Base-by-base conservation (phyloP, 2,113 vertebrate genomes). In the Trochalopteron elliotii region DNA sequence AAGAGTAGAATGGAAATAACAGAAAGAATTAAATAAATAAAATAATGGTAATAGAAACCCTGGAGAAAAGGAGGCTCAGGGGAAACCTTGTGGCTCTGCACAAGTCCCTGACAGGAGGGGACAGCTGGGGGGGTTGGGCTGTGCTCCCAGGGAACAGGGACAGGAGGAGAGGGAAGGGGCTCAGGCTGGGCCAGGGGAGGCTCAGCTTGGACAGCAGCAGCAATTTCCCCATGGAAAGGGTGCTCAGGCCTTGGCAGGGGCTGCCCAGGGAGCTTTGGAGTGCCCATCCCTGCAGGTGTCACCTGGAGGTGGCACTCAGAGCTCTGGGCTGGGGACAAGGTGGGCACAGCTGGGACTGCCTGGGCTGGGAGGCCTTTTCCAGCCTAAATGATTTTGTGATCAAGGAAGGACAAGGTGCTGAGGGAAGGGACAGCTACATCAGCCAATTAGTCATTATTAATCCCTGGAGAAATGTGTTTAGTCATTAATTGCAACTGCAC, bases 301-400 rank as follows among this genome's bases (percentile, higher is more conserved):
- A 2, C 2, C 44, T 68, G 83, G 35, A 27, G 6, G 52, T 55
- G 83, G 52, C 83, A 67, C 83, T 85, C 8, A 65, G 60, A 0
- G 82, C 59, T 72, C 68, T 57, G 70, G 50, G 33, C 57, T 45
- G 70, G 82, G 40, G 69, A 74, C 82, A 65, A 24, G 69, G 60
- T 49, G 70, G 50, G 59, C 49, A 64, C 59, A 47, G 82, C 50
- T 65, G 13, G 59, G 3, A 3, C 55, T 53, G 0, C 4, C 0
- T 19, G 84, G 40, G n/a, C 84, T 70, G 74, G 56, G 9, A 70
- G 85, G 56, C 56, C n/a, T 79, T 12, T 27, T 8, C 59, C 59
- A 80, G 0, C 7, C 7, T 5, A 0, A 5, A 4, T 5, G 40
- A 12, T 42, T 11, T 10, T 40, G 53, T 39, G 40, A 57, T 72